Base-by-base conservation (phyloP, 2,797 vertebrate genomes). In the Xerus rutilus region DNA sequence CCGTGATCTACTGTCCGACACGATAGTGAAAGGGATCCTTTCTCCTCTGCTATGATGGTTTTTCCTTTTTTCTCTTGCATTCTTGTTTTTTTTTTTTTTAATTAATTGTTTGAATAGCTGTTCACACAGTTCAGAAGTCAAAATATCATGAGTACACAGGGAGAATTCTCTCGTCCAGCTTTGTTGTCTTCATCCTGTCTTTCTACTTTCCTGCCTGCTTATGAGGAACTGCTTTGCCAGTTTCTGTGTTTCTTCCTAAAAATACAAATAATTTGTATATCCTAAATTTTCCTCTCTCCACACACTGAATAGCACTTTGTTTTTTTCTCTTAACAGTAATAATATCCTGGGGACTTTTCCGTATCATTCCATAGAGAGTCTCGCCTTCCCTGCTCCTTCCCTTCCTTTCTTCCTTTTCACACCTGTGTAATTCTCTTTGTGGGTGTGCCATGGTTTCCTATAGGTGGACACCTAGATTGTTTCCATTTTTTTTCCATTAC, bases 161-260 rank as follows among this genome's bases (percentile, higher is more conserved):
- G 81, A 64, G 79, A n/a, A 65, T 17, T 57, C 32, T 70, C 30
- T 67, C 57, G 69, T 57, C 43, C 28, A 39, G 1, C 15, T 84
- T 32, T 59, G 47, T 10, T 8, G 0, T 64, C 35, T 52, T 92
- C 32, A 11, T 81, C 72, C 35, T 54, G 11, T 45, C 28, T 11
- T 23, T 25, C 54, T 11, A 11, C 15, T 21, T 25, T 5, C 2
- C 21, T 62, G 7, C 57, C 77, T 12, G n/a, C 45, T 93, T 35
- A 5, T 14, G n/a, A 32, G 65, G 32, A 90, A 49, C 35, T 35
- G 5, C 65, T 81, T 85, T 13, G 12, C 64, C 28, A n/a, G 28
- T 52, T 72, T 77, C 52, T 76, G 2, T 65, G 25, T 77, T 88
- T 88, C n/a, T 93, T 81, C 77, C 83, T 93, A 32, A 64, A 73